Evolutionary conservation across 2,797 vertebrate genomes (phyloP).

Genomic region (Hemitrygon akajei): DNA sequence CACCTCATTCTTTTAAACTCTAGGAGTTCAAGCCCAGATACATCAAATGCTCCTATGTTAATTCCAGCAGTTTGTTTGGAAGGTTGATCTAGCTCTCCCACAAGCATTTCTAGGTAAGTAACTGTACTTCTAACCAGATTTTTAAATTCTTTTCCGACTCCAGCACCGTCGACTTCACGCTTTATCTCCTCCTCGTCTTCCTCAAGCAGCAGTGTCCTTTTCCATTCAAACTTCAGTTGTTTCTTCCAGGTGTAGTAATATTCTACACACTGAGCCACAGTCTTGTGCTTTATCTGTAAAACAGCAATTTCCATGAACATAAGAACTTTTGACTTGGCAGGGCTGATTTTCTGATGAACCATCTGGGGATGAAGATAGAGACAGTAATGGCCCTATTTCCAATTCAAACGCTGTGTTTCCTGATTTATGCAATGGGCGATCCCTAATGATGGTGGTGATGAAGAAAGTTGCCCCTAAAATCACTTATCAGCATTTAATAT

Average conservation of each 20-base stretch:
- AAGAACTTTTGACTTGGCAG: background rate
- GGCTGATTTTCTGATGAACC: background rate
- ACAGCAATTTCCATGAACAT: background rate
- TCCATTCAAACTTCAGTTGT: slow-evolving; percentile 51
- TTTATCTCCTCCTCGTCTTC: slow-evolving; percentile 47
- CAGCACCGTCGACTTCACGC: background rate
- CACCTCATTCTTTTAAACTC: too few relatives aligned
- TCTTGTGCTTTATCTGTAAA: slow-evolving; percentile 60
- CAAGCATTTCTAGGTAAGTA: background rate
- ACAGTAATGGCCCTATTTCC: background rate
- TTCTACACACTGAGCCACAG: slow-evolving; percentile 61
- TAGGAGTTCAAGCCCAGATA: too few relatives aligned
- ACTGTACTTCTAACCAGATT: slow-evolving; percentile 29
- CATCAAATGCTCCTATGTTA: too few relatives aligned
- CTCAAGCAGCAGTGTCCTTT: slow-evolving; percentile 41
- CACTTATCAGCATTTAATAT: background rate
- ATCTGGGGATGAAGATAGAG: too few relatives aligned
- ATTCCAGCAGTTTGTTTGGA: background rate
- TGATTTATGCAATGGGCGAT: background rate
- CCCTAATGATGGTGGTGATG: background rate
- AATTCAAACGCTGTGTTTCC: background rate
- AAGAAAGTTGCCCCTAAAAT: background rate
- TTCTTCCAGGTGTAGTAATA: slow-evolving; percentile 68
- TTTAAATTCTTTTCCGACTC: slow-evolving; percentile 10
- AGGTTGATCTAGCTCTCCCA: background rate